phyloP scores from a whole-genome alignment of 2,797 vertebrate genomes.

The Gephyroberyx darwinii region DNA sequence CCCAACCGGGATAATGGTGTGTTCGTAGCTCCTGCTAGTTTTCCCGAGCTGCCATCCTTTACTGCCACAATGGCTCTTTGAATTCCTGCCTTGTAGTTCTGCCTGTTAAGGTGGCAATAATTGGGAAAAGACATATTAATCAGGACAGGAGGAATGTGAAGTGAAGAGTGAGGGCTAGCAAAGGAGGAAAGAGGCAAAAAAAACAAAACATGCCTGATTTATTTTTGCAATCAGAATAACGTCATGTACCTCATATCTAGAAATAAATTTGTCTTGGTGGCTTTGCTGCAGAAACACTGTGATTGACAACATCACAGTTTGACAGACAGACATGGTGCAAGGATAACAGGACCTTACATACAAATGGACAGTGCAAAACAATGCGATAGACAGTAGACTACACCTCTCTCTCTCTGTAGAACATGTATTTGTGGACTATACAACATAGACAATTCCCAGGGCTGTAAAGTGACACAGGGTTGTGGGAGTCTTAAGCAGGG shows the following conservation, averaged over 20 bases:
- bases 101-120: conserved; percentile 37
- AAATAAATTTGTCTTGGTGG: too few relatives aligned
- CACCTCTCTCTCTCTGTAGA: not conserved
- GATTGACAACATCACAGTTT: too few relatives aligned
- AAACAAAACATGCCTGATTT: too few relatives aligned
- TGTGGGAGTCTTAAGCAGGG: not conserved
- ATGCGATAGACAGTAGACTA: not conserved
- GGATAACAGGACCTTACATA: too few relatives aligned
- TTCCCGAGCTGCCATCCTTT: conserved; percentile 47
- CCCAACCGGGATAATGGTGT: conserved; percentile 60
- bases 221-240: too few relatives aligned
- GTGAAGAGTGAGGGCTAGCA: not conserved
- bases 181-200: not conserved
- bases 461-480: too few relatives aligned
- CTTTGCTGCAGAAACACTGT: too few relatives aligned
- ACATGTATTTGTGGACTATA: too few relatives aligned
- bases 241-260: too few relatives aligned
- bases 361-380: too few relatives aligned
- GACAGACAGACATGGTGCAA: too few relatives aligned
- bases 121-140: conserved; percentile 33
- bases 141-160: conserved; percentile 3
- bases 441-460: too few relatives aligned
- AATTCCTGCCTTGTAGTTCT: conserved; percentile 55
- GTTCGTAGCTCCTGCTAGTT: conserved; percentile 61
- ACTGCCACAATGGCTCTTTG: conserved; percentile 51